Base-by-base conservation (phyloP, 2,888 invertebrate species). In the Antitype chi region DNA sequence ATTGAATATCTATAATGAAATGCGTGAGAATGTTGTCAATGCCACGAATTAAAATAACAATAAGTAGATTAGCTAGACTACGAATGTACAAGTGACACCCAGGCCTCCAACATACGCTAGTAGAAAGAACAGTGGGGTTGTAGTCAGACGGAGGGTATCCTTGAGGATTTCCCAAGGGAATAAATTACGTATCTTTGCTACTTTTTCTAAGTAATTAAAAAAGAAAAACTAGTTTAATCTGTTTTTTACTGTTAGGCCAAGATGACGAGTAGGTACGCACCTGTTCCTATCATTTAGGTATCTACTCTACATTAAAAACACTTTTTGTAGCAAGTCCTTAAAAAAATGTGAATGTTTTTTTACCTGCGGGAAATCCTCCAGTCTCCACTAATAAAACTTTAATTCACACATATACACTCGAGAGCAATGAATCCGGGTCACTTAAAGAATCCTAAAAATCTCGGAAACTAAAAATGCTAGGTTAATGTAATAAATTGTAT, bases 21-120 rank as follows among this genome's bases (percentile, higher is more conserved):
- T 84, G 66, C 52, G 69, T 78, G 69, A 72, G 68, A 79, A 79
- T 71, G n/a, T 68, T 60, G 23, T 23, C 20, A 62, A 59, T 63
- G 60, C 17, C 23, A 68, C 23, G 17, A 63, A 53, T 63, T 32
- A 32, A 43, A 76, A 57, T 43, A 60, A 25, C 59, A 80, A 49
- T 64, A 49, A 57, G 25, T 55, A 66, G 20, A 15, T 53, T 23
- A 66, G 15, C 47, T 66, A 47, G 68, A 13, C 17, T 25, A 6
- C 43, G 43, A 47, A 47, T 47, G 43, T 47, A 11, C 43, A 47
- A 47, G 1, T 47, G 1, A 13, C 43, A 13, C 43, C 11, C 11
- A 3, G 43, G 43, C 43, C 11, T 1, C 43, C 11, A 3, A 47
- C 43, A 13, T 47, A 13, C 13, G 43, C 2, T 11, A 47, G 43